These are phyloP conservation scores for Cyclophora albipunctata DNA, from an alignment of 2,888 invertebrate genomes.

Conservation along the genomic window DNA sequence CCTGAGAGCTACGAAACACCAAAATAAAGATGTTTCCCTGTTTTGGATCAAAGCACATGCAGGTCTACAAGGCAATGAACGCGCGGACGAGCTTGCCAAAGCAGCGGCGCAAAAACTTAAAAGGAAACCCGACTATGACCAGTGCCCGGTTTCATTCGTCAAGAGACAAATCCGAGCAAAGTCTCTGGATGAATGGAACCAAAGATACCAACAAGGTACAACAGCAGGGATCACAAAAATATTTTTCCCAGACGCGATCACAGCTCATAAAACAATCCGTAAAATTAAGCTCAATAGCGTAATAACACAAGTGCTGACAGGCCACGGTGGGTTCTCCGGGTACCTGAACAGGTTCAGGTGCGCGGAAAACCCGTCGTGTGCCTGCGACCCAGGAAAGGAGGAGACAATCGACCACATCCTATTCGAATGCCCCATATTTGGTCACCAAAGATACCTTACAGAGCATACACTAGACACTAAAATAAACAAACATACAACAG, in stretches of 20 bases:
- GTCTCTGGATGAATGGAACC: conserved; percentile 8
- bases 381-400: conserved; percentile 4
- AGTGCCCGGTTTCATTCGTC: conserved; percentile 9
- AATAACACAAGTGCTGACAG: conserved; percentile 4
- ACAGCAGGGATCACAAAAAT: not conserved
- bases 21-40: not conserved
- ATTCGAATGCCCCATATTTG: conserved; percentile 2
- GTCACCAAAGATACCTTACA: not conserved
- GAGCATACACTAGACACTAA: not conserved
- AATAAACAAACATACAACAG: not conserved
- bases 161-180: conserved; percentile 7
- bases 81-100: conserved; percentile 15
- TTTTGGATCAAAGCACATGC: conserved; percentile 17
- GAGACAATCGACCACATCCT: conserved; percentile 3
- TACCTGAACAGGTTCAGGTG: conserved; percentile 11
- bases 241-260: conserved; percentile 4
- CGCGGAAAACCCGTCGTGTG: conserved; percentile 10
- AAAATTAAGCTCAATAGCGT: not conserved
- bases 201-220: not conserved
- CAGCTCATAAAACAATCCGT: not conserved
- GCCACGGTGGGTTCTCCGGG: conserved; percentile 13
- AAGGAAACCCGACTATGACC: conserved; percentile 1
- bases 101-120: conserved; percentile 1
- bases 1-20: not conserved
- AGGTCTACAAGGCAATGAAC: conserved; percentile 11